A percentile compares a stretch with the other conserved stretches of the same genome.
Evolutionary conservation across 2,113 vertebrate species (phyloP).

Genomic region (Paramormyrops kingsleyae): DNA sequence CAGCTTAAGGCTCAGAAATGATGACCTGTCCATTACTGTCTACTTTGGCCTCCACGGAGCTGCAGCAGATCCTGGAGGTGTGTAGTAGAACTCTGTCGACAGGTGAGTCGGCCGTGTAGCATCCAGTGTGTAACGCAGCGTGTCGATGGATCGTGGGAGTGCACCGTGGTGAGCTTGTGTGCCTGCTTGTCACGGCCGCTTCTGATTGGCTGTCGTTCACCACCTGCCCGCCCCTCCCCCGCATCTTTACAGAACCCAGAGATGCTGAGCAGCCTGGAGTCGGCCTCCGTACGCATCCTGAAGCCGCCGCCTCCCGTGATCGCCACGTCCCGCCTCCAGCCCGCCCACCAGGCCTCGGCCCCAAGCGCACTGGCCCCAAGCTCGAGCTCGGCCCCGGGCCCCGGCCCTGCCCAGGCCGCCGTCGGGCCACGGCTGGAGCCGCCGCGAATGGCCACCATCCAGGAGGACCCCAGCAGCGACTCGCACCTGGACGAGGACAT

Average conservation of each 20-base stretch:
- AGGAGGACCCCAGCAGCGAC: slow-evolving; percentile 89
- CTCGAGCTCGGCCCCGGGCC: slow-evolving; percentile 9
- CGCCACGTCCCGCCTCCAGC: slow-evolving; percentile 60
- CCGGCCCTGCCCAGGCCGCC: slow-evolving; percentile 45
- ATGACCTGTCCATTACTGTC: slow-evolving; percentile 64
- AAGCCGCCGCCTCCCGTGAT: slow-evolving; percentile 61
- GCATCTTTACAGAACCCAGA: slow-evolving; percentile 71
- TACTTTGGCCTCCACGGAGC: slow-evolving; percentile 60
- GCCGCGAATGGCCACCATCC: slow-evolving; percentile 89
- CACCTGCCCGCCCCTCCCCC: slow-evolving; percentile 18
- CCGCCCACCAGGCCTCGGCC: slow-evolving; percentile 38
- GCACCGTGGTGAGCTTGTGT: neutral
- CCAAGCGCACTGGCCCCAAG: slow-evolving; percentile 33
- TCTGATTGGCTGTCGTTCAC: neutral
- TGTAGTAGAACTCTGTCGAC: slow-evolving; percentile 60
- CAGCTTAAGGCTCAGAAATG: slow-evolving; percentile 30
- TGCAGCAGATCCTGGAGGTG: slow-evolving; percentile 71
- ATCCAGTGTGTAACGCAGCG: neutral
- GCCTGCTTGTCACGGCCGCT: neutral
- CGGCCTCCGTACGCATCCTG: slow-evolving; percentile 71
- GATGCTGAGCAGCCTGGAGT: slow-evolving; percentile 82
- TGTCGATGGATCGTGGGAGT: slow-evolving; percentile 11
- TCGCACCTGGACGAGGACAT: slow-evolving; percentile 75
- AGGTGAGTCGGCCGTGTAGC: slow-evolving; percentile 59
- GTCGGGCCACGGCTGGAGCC: slow-evolving; percentile 64